Evolutionary conservation across 2,797 vertebrate genomes (phyloP).

Genomic region (Squalus acanthias): DNA sequence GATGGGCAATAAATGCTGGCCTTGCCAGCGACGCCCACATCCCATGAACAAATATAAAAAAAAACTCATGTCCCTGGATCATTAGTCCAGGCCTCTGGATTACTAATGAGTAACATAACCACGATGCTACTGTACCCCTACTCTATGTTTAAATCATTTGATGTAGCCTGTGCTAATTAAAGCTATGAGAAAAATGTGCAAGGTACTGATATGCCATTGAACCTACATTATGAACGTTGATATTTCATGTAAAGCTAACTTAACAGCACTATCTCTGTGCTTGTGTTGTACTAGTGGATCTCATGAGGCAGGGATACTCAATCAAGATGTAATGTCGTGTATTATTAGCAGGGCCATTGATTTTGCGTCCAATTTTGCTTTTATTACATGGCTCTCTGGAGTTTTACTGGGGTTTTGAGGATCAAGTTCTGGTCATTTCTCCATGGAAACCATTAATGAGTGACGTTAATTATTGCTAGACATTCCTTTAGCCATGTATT

Average conservation of each 20-base stretch:
- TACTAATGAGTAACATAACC: no score
- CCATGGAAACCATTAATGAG: background rate
- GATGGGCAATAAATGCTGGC: no score
- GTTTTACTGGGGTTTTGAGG: background rate
- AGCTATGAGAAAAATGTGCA: background rate
- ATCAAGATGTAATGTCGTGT: background rate
- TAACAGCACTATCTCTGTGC: background rate
- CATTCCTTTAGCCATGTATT: background rate
- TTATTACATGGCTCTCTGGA: background rate
- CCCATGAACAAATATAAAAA: no score
- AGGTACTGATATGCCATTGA: background rate
- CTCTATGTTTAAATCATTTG: background rate
- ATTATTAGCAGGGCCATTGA: background rate
- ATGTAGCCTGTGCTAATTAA: background rate
- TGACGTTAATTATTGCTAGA: background rate
- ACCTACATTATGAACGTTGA: background rate
- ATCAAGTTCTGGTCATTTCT: background rate
- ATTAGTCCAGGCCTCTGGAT: no score
- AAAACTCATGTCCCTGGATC: no score
- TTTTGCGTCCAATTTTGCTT: background rate
- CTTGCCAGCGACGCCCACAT: no score
- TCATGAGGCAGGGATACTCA: background rate
- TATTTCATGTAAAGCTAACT: background rate
- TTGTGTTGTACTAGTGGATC: background rate
- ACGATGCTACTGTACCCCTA: no score